Base-by-base conservation (phyloP, 2,888 invertebrate species). In the Agrochola lota region DNA sequence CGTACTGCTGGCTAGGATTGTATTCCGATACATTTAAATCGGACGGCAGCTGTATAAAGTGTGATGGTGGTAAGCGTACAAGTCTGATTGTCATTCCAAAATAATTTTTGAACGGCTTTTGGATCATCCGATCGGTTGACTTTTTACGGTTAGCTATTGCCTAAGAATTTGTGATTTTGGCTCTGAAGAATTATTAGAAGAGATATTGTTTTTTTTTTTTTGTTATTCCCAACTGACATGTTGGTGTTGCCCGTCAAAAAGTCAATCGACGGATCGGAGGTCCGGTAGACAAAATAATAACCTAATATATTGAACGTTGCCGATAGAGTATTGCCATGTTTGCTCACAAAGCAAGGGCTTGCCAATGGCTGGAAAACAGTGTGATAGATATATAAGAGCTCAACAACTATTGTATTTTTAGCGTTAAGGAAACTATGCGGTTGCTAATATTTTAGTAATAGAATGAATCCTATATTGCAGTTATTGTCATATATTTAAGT, bases 11-110 rank as follows among this genome's bases (percentile, higher is more conserved):
- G 46, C 46, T 30, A n/a, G 23, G 35, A 64, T 26, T 26, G 30
- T 62, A 30, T 30, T 57, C 67, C 76, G 62, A 35, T 73, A 74
- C 17, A 30, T 49, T 20, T 43, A 6, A 71, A 49, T 62, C 68
- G 40, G 26, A 15, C 11, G 81, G 64, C 84, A 83, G 83, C 81
- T 43, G 67, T 77, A 74, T 70, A 59, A 40, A 74, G 73, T 87
- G 84, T 88, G 81, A 87, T 87, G 71, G 68, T 84, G 84, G 80
- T 81, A 87, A 89, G 92, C 87, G 90, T 91, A 92, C 91, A 94
- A 95, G 94, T 95, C 95, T 95, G 94, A 95, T 93, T 91, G 92
- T 94, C 94, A 94, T 95, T 95, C 95, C 95, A 93, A 93, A 94
- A 93, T 84, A 77, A 82, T 77, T 83, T 86, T 88, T 85, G 78